These are phyloP conservation scores for Drosophila sechellia DNA, from an alignment of 1,140 invertebrate genomes.

Conservation along the genomic window DNA sequence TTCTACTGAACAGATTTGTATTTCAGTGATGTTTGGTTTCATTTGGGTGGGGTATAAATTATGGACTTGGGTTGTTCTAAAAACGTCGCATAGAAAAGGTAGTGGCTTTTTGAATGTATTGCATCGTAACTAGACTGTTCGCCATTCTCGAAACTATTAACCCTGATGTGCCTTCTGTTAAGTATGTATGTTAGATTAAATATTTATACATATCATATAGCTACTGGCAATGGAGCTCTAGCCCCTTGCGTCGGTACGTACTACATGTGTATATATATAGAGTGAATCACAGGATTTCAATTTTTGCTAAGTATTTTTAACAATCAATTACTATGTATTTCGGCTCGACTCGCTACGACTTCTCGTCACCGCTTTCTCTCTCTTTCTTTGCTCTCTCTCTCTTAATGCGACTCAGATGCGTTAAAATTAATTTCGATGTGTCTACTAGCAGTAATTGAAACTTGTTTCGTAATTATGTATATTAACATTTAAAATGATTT, in stretches of 20 bases:
- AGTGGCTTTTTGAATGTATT: slow-evolving; percentile 24
- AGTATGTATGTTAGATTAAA: slow-evolving; percentile 37
- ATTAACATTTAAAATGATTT: slow-evolving; percentile 75
- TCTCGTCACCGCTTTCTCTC: slow-evolving; percentile 6
- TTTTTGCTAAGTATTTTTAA: slow-evolving; percentile 79
- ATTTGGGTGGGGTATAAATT: slow-evolving; percentile 46
- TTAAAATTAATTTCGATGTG: slow-evolving; percentile 78
- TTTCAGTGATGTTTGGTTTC: slow-evolving; percentile 49
- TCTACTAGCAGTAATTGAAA: slow-evolving; percentile 76
- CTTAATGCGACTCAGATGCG: slow-evolving; percentile 35
- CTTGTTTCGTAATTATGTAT: slow-evolving; percentile 65
- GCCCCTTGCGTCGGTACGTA: slow-evolving; percentile 36
- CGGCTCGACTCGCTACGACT: slow-evolving; percentile 45
- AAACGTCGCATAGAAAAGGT: slow-evolving; percentile 43
- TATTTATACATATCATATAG: slow-evolving; percentile 53
- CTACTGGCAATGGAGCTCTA: slow-evolving; percentile 35
- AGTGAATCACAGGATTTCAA: slow-evolving; percentile 81
- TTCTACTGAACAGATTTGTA: slow-evolving; percentile 39
- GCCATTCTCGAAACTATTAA: slow-evolving; percentile 40
- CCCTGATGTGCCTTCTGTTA: slow-evolving; percentile 43
- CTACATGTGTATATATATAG: slow-evolving; percentile 61
- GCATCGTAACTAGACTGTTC: slow-evolving; percentile 17
- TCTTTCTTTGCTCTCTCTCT: not conserved
- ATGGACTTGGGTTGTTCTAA: slow-evolving; percentile 31
- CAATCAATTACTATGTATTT: slow-evolving; percentile 79